Evolutionary conservation across 2,888 invertebrate genomes (phyloP).

Genomic region (Tryphoninae sp.): DNA sequence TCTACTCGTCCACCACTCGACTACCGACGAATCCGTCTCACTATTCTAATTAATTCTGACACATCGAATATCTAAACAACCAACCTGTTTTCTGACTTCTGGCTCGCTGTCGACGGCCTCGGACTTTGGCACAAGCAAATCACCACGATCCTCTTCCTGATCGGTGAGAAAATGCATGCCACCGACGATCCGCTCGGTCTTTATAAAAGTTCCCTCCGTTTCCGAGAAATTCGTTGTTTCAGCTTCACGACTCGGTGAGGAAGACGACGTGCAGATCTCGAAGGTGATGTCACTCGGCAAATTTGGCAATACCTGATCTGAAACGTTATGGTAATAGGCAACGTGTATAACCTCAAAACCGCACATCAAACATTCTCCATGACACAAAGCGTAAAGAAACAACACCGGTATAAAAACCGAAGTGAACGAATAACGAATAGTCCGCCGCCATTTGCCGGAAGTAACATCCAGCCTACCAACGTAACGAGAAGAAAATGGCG

Average conservation of each 20-base stretch:
- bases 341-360: background rate
- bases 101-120: conserved; percentile 74
- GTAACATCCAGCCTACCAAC: no score
- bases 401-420: no score
- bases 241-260: conserved; percentile 64
- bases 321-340: conserved; percentile 41
- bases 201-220: conserved; percentile 61
- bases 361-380: background rate
- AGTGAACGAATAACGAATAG: no score
- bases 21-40: background rate
- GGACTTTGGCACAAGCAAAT: conserved; percentile 68
- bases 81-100: conserved; percentile 80
- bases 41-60: background rate
- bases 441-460: no score
- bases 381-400: no score
- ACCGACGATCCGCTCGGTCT: conserved; percentile 72
- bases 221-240: conserved; percentile 50
- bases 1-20: background rate
- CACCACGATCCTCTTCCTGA: conserved; percentile 73
- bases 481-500: background rate
- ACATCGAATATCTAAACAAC: conserved; percentile 67
- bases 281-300: conserved; percentile 79
- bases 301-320: conserved; percentile 70
- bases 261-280: conserved; percentile 76
- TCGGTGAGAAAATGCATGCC: conserved; percentile 79